phyloP scores from a whole-genome alignment of 2,888 invertebrate genomes.

The Drosophila demipolita region DNA sequence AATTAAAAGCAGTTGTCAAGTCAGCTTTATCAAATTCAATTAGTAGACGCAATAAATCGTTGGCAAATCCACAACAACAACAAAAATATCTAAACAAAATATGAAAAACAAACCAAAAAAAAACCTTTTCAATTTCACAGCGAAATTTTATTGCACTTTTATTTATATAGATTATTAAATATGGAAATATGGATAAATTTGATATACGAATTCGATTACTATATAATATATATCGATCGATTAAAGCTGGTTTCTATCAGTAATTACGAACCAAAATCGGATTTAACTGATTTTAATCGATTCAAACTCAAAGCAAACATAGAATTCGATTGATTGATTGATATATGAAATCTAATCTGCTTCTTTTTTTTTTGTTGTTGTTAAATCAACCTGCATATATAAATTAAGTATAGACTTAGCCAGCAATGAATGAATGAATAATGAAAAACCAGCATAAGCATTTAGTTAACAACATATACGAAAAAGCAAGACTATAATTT shows the following conservation, averaged over 20 bases:
- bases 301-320: not conserved
- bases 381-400: not conserved
- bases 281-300: not conserved
- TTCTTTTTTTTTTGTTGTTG: not conserved
- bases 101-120: not conserved
- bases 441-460: not conserved
- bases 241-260: not conserved
- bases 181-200: not conserved
- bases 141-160: constrained; percentile 3
- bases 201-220: not conserved
- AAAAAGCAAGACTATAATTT: not conserved
- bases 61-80: constrained; percentile 14
- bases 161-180: not conserved
- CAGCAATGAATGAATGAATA: no score
- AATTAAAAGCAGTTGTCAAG: constrained; percentile 65
- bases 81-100: constrained; percentile 5
- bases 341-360: not conserved
- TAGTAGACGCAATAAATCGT: constrained; percentile 48
- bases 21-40: constrained; percentile 72
- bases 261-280: not conserved
- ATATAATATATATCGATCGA: not conserved
- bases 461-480: not conserved
- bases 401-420: not conserved
- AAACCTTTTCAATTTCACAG: not conserved
- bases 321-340: not conserved